Conservation (phyloP, 2,888 invertebrate species). For the Dyspetes luteomarginatus region DNA sequence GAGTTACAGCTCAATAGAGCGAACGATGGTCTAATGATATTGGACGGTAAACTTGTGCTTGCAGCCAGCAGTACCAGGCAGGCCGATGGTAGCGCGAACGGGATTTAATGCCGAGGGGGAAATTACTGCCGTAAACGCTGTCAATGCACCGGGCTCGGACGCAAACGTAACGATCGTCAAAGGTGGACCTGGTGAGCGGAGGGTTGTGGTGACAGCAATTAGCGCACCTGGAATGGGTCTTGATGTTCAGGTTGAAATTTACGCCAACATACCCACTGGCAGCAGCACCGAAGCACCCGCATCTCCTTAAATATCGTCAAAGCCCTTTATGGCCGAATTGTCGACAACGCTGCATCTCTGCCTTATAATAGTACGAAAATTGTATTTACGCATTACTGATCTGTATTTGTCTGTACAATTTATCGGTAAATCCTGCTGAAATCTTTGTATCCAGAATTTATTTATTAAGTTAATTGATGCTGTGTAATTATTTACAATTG, state of each 20-base stretch:
- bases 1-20: conserved; percentile 30
- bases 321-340: background rate
- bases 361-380: conserved; percentile 10
- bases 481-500: background rate
- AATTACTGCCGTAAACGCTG: conserved; percentile 68
- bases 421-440: background rate
- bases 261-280: conserved; percentile 41
- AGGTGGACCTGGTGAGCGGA: conserved; percentile 63
- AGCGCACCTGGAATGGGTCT: conserved; percentile 64
- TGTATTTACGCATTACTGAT: background rate
- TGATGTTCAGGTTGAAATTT: conserved; percentile 62
- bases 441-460: background rate
- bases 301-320: conserved; percentile 27
- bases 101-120: conserved; percentile 50
- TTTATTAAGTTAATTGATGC: background rate
- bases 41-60: conserved; percentile 49
- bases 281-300: conserved; percentile 20
- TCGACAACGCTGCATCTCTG: background rate
- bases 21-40: conserved; percentile 27
- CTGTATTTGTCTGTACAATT: background rate
- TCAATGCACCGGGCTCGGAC: conserved; percentile 42
- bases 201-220: conserved; percentile 54
- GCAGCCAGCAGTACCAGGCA: conserved; percentile 65
- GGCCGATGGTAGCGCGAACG: conserved; percentile 55
- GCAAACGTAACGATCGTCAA: conserved; percentile 52